Conservation (phyloP, 1,140 invertebrate species). For the Tetramorium parvispinum region DNA sequence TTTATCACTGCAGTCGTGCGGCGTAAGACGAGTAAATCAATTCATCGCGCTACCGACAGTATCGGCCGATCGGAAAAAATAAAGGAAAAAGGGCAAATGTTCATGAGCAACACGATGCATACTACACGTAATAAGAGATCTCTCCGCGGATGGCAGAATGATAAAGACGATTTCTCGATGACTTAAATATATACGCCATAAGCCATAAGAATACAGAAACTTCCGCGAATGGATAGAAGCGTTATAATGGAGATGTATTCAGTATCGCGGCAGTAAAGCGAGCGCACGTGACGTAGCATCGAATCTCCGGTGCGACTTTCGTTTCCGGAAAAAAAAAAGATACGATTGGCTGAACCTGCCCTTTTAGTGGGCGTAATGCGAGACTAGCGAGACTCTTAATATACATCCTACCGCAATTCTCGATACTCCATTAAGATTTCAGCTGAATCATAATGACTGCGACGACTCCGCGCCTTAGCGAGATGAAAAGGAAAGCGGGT, state of each 20-base stretch:
- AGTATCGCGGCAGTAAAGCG: constrained; percentile 22
- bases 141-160: neutral
- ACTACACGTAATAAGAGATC: neutral
- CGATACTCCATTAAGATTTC: constrained; percentile 74
- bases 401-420: constrained; percentile 49
- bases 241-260: constrained; percentile 51
- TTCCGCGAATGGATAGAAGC: constrained; percentile 25
- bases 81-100: too few relatives aligned
- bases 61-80: constrained; percentile 11
- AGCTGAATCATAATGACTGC: constrained; percentile 73
- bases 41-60: constrained; percentile 18
- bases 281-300: constrained; percentile 45
- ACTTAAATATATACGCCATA: neutral
- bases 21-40: constrained; percentile 65
- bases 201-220: neutral
- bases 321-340: constrained; percentile 52
- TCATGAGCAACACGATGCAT: neutral
- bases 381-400: constrained; percentile 52
- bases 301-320: constrained; percentile 45
- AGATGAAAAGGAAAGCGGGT: constrained; percentile 26
- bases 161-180: constrained; percentile 17
- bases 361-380: constrained; percentile 66
- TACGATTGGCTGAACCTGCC: neutral
- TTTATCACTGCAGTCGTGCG: constrained; percentile 61
- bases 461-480: neutral